Evolutionary conservation across 2,113 vertebrate genomes (phyloP).

Genomic region (Sigmodon hispidus): DNA sequence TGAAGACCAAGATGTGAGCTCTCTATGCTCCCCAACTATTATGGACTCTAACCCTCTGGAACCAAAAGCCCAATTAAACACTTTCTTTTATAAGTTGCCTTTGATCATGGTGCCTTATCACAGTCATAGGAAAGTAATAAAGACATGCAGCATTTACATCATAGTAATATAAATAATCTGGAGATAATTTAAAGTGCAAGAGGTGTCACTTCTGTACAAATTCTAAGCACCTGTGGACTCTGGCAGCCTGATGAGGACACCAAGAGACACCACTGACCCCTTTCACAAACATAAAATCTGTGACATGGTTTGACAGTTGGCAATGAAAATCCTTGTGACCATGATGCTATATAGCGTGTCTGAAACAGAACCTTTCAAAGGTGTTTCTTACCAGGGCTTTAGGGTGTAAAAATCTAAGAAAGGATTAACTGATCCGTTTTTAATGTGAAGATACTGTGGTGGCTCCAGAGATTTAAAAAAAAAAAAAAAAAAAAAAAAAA

Average conservation of each 20-base stretch:
- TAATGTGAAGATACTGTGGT: background rate
- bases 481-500: too few species aligned
- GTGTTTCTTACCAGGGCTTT: background rate
- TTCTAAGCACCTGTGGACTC: background rate
- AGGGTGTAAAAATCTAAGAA: background rate
- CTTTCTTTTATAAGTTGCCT: background rate
- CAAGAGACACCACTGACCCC: background rate
- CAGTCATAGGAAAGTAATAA: background rate
- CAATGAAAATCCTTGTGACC: background rate
- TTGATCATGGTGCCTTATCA: background rate
- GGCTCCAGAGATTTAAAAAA: background rate
- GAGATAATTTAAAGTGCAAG: background rate
- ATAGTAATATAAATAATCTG: background rate
- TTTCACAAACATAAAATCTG: constrained; percentile 6
- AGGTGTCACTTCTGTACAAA: background rate
- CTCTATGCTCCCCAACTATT: too few species aligned
- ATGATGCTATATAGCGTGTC: background rate
- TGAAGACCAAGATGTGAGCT: background rate
- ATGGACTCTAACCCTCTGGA: background rate
- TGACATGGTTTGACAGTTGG: background rate
- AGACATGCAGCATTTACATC: too few species aligned
- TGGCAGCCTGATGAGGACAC: background rate
- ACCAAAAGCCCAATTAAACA: background rate
- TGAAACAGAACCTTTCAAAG: background rate
- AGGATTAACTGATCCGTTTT: background rate